phyloP scores from a whole-genome alignment of 2,113 vertebrate species.

The Gobius niger region DNA sequence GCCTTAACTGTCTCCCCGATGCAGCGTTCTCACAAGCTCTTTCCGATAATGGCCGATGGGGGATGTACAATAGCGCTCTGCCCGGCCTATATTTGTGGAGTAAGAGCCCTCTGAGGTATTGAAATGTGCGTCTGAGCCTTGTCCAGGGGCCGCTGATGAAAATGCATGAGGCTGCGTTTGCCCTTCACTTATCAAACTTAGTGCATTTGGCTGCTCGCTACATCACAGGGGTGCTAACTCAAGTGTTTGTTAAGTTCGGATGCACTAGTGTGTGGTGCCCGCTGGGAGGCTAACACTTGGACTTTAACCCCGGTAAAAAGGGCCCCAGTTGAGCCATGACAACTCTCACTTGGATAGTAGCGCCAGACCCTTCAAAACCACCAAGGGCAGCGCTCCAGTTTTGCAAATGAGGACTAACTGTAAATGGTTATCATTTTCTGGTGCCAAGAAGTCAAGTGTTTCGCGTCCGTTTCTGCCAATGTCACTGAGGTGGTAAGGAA shows the following conservation, averaged over 20 bases:
- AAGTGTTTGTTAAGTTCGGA: constrained; percentile 68
- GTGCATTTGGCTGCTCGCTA: constrained; percentile 62
- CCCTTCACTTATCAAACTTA: constrained; percentile 77
- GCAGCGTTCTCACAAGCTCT: constrained; percentile 56
- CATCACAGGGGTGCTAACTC: constrained; percentile 63
- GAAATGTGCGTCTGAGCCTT: constrained; percentile 68
- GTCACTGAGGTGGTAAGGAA: neutral
- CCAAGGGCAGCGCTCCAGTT: neutral
- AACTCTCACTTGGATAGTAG: constrained; percentile 19
- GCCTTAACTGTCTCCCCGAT: constrained; percentile 65
- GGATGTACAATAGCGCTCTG: constrained; percentile 67
- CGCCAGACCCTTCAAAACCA: neutral
- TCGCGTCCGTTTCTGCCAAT: neutral
- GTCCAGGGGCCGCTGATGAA: constrained; percentile 67
- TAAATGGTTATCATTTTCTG: neutral
- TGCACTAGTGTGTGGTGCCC: constrained; percentile 51
- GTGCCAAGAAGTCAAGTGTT: neutral
- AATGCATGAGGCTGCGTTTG: constrained; percentile 70
- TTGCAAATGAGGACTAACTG: neutral
- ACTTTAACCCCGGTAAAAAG: constrained; percentile 38
- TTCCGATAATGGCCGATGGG: constrained; percentile 64
- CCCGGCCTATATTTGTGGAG: constrained; percentile 59
- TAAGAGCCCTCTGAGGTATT: constrained; percentile 69
- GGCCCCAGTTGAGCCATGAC: constrained; percentile 10
- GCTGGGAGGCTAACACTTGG: constrained; percentile 40